Evolutionary conservation across 2,888 invertebrate genomes (phyloP), one percentile per base, ranked within the genome.

Genomic region (Agriopis leucophaearia): DNA sequence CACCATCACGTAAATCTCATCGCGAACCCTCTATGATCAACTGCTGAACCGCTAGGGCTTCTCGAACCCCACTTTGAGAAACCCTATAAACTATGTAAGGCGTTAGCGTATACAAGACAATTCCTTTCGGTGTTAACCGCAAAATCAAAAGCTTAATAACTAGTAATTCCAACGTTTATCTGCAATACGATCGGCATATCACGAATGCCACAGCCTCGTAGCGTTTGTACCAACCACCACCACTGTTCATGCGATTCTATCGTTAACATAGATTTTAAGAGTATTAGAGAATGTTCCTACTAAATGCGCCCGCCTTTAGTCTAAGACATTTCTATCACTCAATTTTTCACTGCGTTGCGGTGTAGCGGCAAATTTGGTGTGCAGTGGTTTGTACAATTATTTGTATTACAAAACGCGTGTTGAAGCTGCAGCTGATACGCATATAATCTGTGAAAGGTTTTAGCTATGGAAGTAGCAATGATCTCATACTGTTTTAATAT

Each of bases 121-220:
- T 36, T 15, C 36, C 54, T 38, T 40, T 38, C 16, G 10, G 38
- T 16, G 38, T 54, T 12, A n/a, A 54, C 54, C 16, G 7, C 38
- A 40, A 54, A 54, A 4, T 16, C 0, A 16, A 27, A 59, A 47
- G 54, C 54, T 27, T 15, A 48, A 58, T 15, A 18, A 38, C 18
- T 52, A 47, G 8, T 61, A 69, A 74, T 60, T 71, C 61, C 57
- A 70, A 60, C 69, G 60, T 50, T 71, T 75, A 74, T 70, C 75
- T 66, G 69, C 64, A 70, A 74, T 69, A 60, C 71, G 59, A 72
- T 75, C 75, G 73, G 68, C 70, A 75, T 72, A 72, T 75, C 73
- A 75, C 73, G 73, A 75, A 75, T 73, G 64, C 68, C 66, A 62
- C 66, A 48, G 52, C 64, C 69, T 66, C 58, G 50, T 57, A 54